Evolutionary conservation across 2,113 vertebrate species (phyloP), one percentile per base, ranked within the genome.

Genomic region (Hippolais icterina): DNA sequence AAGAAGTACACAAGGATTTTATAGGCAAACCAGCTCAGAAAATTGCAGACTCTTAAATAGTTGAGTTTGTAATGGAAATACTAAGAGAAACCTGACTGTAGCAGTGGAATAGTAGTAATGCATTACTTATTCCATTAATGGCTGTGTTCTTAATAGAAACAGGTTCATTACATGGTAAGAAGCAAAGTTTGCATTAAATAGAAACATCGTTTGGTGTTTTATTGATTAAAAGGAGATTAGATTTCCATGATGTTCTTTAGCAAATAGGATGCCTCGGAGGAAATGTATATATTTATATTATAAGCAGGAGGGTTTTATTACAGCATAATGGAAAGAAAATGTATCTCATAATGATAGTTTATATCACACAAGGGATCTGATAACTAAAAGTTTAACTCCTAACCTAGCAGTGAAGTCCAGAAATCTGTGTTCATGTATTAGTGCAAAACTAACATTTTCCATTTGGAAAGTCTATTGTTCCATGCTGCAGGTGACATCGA

Each of bases 141-240:
- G 72, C 56, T 78, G 53, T 89, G 92, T 93, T 96, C 95, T 94
- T 97, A 97, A 97, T 97, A 97, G 95, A 94, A 97, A 94, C 94
- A 95, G 95, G 97, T 96, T 97, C 96, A 96, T 97, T 97, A 97
- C 95, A 96, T 95, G 87, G 92, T 96, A 91, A 97, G 97, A 89
- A 97, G 94, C 95, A 90, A 97, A 97, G 96, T 96, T 97, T 97
- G 95, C 96, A 97, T 97, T 97, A 97, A 97, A 97, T 97, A 97
- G 97, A 97, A 97, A 97, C 97, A 97, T 97, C 94, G 95, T 97
- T 97, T 97, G 93, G 96, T 97, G 96, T 96, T 97, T 97, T 96
- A 96, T 97, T 97, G 96, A 97, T 98, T 96, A 97, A 97, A 97
- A 97, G 96, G 93, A 97, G 96, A 97, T 97, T 97, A 97, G 96